Percentiles rank a stretch among this genome's conserved stretches.
phyloP scores from a whole-genome alignment of 1,140 invertebrate genomes.

The Phenacoccus solenopsis region DNA sequence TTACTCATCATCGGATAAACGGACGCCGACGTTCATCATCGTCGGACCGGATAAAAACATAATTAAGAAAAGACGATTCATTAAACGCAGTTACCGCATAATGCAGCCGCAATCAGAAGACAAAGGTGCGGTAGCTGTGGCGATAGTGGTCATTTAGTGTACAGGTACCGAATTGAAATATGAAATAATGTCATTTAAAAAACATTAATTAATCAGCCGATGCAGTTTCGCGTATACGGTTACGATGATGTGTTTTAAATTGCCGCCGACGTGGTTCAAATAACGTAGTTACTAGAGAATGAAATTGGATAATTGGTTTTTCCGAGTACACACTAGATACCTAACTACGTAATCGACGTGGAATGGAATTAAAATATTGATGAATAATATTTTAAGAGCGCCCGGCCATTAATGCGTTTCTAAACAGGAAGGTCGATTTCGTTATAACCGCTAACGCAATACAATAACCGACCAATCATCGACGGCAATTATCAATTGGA shows the following conservation, averaged over 20 bases:
- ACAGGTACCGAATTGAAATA: background rate
- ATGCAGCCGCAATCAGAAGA: too few relatives aligned
- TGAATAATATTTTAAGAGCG: background rate
- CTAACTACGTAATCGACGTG: background rate
- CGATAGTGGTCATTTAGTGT: background rate
- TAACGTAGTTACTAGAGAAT: background rate
- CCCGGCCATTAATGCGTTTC: background rate
- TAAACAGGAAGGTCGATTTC: background rate
- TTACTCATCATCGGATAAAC: background rate
- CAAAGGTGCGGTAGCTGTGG: background rate
- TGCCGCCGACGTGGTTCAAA: background rate
- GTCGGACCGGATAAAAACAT: background rate
- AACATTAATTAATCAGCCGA: background rate
- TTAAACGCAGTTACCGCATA: background rate
- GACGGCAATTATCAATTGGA: background rate
- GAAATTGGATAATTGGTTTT: background rate
- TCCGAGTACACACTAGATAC: background rate
- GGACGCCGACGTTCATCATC: background rate
- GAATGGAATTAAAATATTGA: background rate
- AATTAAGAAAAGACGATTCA: background rate
- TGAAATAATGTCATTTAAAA: background rate
- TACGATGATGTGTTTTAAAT: too few relatives aligned
- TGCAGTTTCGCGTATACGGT: background rate
- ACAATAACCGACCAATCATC: background rate
- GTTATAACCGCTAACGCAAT: background rate